A percentile compares a stretch with the other conserved stretches of the same genome.
These are phyloP conservation scores for Volucella inflata DNA, from an alignment of 2,888 invertebrate species.

Conservation along the genomic window DNA sequence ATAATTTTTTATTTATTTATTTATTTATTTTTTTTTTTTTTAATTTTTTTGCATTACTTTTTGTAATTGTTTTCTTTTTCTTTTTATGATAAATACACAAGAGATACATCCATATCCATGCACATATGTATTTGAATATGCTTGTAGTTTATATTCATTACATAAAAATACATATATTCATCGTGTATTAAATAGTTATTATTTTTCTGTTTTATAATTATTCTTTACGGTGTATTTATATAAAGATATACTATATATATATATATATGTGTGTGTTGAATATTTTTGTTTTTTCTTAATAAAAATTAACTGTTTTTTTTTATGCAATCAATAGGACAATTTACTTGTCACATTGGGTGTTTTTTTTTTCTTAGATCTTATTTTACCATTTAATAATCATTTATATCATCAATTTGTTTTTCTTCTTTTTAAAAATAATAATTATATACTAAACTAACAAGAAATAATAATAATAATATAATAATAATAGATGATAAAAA, in stretches of 20 bases:
- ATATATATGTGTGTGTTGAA: slow-evolving; percentile 54
- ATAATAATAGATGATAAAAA: slow-evolving; percentile 48
- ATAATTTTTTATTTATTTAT: slow-evolving; percentile 39
- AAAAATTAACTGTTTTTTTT: slow-evolving; percentile 70
- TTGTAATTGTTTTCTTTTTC: slow-evolving; percentile 41
- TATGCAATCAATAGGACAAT: slow-evolving; percentile 69
- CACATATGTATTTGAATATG: slow-evolving; percentile 69
- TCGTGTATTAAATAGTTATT: slow-evolving; percentile 65
- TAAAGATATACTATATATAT: slow-evolving; percentile 31
- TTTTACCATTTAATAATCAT: slow-evolving; percentile 54
- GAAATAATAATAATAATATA: slow-evolving; percentile 57
- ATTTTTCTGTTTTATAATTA: slow-evolving; percentile 52
- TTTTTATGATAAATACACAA: slow-evolving; percentile 70
- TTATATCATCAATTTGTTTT: slow-evolving; percentile 42
- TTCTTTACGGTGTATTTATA: slow-evolving; percentile 51
- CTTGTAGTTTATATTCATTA: slow-evolving; percentile 51
- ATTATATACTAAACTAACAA: slow-evolving; percentile 69
- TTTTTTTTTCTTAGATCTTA: slow-evolving; percentile 46
- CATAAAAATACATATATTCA: slow-evolving; percentile 75
- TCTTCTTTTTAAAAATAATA: slow-evolving; percentile 54
- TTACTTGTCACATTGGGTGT: slow-evolving; percentile 64
- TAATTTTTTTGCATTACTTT: slow-evolving; percentile 50
- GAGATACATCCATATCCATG: slow-evolving; percentile 70
- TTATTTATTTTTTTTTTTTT: slow-evolving; percentile 43
- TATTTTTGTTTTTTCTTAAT: slow-evolving; percentile 47